Evolutionary conservation across 53 echinoderm and acorn worm species (phyloP), one percentile per base, ranked within the genome.

Genomic region (Crossaster papposus): DNA sequence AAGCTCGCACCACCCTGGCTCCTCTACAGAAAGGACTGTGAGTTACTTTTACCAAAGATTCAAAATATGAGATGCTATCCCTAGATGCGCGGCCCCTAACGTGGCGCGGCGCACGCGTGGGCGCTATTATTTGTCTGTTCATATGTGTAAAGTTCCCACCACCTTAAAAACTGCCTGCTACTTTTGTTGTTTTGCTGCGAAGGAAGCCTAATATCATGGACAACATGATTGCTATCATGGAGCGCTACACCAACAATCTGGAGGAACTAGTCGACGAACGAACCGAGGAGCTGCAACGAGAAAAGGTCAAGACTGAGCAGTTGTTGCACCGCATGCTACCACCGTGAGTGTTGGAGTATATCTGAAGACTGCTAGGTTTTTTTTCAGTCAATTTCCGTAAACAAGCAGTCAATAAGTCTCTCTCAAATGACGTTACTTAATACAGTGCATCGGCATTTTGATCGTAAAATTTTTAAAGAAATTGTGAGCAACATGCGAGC

Each of bases 191-290:
- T 73, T 36, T 44, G 9, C 12, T 23, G 10, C 64, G 30, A 64
- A 98, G 96, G 91, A 96, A 98, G 79, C 94, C 99, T 20, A 96
- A 98, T 89, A 98, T 98, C 72, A 89, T 98, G 86, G 98, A 98
- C 55, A 98, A 98, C 92, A 98, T 98, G 99, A 93, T 98, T 44
- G 90, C 99, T 53, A 98, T 98, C 89, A 98, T 98, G 99, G 99
- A 98, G 72, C 92, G 99, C 4, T 98, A 98, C 78, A 96, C 96
- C 73, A 98, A 98, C 92, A 96, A 98, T 81, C 77, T 98, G 80
- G 99, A 98, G 88, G 99, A 98, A 58, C 86, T 98, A 15, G 99
- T 98, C 12, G 99, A 98, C 65, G 99, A 98, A 68, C 90, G 99
- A 7, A 98, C 99, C 11, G 85, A 92, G 76, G 99, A 98, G 80